Evolutionary conservation across 2,797 vertebrate species (phyloP).

Genomic region (Melanotaenia nigrans): DNA sequence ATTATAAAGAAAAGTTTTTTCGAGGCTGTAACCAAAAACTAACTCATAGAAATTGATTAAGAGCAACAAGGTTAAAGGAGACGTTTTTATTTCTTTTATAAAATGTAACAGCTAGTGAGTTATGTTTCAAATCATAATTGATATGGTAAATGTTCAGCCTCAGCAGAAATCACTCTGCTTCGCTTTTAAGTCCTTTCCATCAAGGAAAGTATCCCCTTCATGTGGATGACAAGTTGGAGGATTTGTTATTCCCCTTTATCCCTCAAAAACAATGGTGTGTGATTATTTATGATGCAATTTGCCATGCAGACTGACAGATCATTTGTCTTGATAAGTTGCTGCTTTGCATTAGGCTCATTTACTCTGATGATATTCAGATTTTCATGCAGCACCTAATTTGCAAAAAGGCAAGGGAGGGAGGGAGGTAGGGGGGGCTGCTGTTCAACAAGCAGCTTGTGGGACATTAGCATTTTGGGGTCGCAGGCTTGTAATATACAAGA

Average conservation of each 20-base stretch:
- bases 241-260: conserved; percentile 80
- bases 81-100: conserved; percentile 5
- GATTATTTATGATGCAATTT: conserved; percentile 84
- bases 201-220: conserved; percentile 76
- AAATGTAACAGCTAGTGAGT: conserved; percentile 33
- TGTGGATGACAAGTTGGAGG: conserved; percentile 73
- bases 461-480: conserved; percentile 83
- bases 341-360: conserved; percentile 83
- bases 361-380: conserved; percentile 85
- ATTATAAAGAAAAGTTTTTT: neutral
- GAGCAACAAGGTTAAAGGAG: conserved; percentile 17
- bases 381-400: conserved; percentile 83
- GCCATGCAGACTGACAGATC: conserved; percentile 78
- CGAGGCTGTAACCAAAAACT: neutral
- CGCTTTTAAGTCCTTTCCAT: conserved; percentile 71
- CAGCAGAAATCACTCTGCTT: conserved; percentile 55
- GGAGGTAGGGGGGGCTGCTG: conserved; percentile 29
- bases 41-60: conserved; percentile 3
- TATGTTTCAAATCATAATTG: conserved; percentile 47
- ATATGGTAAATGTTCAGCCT: conserved; percentile 41
- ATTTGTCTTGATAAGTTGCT: conserved; percentile 84
- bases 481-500: conserved; percentile 84
- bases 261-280: conserved; percentile 76
- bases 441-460: conserved; percentile 54
- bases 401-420: conserved; percentile 71